Percentiles rank a stretch among this genome's conserved stretches.
Conservation (phyloP, 2,113 vertebrate genomes). For the Phrynosoma blainvillii region DNA sequence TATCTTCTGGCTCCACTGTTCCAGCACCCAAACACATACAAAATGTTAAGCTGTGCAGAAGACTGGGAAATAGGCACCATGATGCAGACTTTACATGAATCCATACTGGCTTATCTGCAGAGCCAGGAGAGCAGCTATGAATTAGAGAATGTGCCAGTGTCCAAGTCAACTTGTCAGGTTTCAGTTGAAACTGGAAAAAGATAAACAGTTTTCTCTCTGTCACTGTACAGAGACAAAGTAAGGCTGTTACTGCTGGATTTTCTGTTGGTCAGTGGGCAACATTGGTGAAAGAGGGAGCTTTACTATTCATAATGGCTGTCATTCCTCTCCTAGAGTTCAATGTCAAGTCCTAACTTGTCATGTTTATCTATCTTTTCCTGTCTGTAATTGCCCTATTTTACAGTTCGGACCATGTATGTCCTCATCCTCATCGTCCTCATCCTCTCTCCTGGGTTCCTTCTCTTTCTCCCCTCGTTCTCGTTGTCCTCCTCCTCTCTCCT, state of each 20-base stretch:
- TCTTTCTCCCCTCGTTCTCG: no score
- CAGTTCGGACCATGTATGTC: neutral
- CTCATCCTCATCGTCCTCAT: no score
- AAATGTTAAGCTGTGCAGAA: neutral
- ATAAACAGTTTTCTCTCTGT: neutral
- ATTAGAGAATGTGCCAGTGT: neutral
- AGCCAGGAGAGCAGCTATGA: neutral
- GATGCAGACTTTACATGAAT: neutral
- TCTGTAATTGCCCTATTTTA: neutral
- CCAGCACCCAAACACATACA: neutral
- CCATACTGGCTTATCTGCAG: neutral
- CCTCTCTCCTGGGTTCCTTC: no score
- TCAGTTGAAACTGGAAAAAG: no score
- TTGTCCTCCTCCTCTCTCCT: no score
- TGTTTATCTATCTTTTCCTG: neutral
- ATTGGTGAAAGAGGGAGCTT: neutral
- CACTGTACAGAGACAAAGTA: neutral
- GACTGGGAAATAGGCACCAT: no score
- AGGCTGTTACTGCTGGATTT: neutral
- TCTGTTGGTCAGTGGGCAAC: no score
- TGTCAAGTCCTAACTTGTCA: neutral
- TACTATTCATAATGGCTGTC: neutral
- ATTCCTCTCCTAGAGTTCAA: no score
- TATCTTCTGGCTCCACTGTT: neutral
- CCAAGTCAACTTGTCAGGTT: neutral